Percentiles rank a stretch among this genome's conserved stretches.
Conservation (phyloP, 2,113 vertebrate species). For the Neolamprologus modestus region DNA sequence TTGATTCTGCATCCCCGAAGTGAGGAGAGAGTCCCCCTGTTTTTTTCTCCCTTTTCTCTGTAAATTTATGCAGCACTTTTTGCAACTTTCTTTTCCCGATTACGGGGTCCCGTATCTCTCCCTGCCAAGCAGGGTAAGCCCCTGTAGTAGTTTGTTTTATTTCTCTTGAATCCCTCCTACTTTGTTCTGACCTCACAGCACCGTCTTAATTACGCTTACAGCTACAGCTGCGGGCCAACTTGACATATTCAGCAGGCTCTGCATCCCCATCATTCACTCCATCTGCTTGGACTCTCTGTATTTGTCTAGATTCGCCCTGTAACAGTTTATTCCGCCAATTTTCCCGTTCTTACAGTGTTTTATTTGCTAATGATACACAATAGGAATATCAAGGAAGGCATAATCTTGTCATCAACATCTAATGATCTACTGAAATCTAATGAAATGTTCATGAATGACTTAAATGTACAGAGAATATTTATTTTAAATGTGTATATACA, state of each 20-base stretch:
- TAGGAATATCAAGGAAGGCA: not conserved
- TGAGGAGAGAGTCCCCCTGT: constrained; percentile 47
- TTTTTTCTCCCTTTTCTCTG: not conserved
- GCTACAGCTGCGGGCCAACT: not conserved
- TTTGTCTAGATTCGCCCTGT: not conserved
- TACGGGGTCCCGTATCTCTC: not conserved
- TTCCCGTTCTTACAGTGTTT: not conserved
- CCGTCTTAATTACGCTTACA: not conserved
- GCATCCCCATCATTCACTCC: not conserved
- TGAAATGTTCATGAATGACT: constrained; percentile 24
- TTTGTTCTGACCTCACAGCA: not conserved
- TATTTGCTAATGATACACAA: not conserved
- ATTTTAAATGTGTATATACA: constrained; percentile 44
- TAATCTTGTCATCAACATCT: constrained; percentile 1
- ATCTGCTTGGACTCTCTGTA: not conserved
- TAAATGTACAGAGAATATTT: constrained; percentile 62
- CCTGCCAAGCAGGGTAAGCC: constrained; percentile 19
- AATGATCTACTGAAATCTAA: not conserved
- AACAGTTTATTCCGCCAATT: not conserved
- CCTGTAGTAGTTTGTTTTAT: not conserved
- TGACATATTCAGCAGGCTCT: not conserved
- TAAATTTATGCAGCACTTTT: constrained; percentile 40
- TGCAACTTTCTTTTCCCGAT: constrained; percentile 5
- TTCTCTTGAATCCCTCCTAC: not conserved
- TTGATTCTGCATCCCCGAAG: constrained; percentile 83